Conservation (phyloP, 2,113 vertebrate species). For the Lucifuga dentata region DNA sequence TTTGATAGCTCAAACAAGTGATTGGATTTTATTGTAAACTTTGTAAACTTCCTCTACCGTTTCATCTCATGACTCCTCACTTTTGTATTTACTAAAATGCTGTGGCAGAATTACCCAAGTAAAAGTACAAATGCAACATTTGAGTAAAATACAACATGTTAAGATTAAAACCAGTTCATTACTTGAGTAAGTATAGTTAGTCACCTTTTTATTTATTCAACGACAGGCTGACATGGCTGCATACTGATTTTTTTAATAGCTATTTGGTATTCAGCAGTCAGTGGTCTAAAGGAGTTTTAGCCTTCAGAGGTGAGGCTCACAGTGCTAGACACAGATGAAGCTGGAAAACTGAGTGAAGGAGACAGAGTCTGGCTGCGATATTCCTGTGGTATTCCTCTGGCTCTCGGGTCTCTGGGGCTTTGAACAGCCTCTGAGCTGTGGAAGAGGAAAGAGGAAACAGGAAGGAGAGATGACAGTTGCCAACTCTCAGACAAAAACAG, state of each 20-base stretch:
- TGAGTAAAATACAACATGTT: too few species aligned
- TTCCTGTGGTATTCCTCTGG: conserved; percentile 59
- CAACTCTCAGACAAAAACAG: conserved; percentile 66
- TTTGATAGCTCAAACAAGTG: conserved; percentile 36
- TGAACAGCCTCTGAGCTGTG: conserved; percentile 55
- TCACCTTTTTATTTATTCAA: conserved; percentile 38
- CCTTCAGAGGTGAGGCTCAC: conserved; percentile 55
- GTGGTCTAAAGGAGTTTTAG: conserved; percentile 41
- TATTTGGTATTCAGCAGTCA: conserved; percentile 42
- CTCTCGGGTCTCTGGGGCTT: conserved; percentile 59
- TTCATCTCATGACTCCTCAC: conserved; percentile 4
- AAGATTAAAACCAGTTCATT: too few species aligned
- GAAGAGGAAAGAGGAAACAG: conserved; percentile 56
- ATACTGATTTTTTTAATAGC: conserved; percentile 54
- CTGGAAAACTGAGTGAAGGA: conserved; percentile 46
- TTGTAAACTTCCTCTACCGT: conserved; percentile 15
- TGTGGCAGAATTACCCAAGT: too few species aligned
- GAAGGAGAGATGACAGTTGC: conserved; percentile 68
- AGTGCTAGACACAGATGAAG: conserved; percentile 44
- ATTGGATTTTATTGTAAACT: conserved; percentile 32
- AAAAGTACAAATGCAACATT: too few species aligned
- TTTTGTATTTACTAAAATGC: conserved; percentile 32
- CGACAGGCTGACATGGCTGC: conserved; percentile 39
- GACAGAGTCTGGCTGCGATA: conserved; percentile 49
- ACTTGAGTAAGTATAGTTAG: too few species aligned